phyloP scores from a whole-genome alignment of 2,797 vertebrate species.

The Amphiprion clarkii region DNA sequence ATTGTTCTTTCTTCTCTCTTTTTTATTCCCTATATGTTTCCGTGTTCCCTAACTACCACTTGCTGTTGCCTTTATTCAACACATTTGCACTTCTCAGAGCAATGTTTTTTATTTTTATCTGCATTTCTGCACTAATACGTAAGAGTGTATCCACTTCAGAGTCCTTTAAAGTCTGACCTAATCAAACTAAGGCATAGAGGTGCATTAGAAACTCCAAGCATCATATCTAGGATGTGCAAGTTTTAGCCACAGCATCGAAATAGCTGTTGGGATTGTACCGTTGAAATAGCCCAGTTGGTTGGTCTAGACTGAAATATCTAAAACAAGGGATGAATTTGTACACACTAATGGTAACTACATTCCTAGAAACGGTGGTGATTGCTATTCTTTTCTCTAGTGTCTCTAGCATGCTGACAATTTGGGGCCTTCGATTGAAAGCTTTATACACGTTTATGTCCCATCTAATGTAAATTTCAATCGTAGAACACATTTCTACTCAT shows the following conservation, averaged over 20 bases:
- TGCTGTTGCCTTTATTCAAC: constrained; percentile 27
- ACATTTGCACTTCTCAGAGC: constrained; percentile 53
- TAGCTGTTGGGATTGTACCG: background rate
- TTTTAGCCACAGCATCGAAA: background rate
- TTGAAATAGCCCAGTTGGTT: no score
- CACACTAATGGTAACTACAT: no score
- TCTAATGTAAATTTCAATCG: no score
- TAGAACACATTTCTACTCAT: no score
- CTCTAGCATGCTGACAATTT: no score
- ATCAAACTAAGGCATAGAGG: background rate
- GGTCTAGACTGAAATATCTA: no score
- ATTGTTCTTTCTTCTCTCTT: constrained; percentile 39
- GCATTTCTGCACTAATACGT: background rate
- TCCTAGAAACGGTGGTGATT: no score
- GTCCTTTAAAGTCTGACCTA: constrained; percentile 18
- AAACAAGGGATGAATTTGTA: no score
- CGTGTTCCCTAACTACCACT: constrained; percentile 28
- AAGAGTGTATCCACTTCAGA: background rate
- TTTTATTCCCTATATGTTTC: constrained; percentile 33
- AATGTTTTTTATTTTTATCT: constrained; percentile 18
- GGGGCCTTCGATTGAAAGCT: no score
- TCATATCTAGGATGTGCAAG: background rate
- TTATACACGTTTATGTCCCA: no score
- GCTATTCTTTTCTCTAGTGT: no score
- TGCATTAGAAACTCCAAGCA: background rate